Conservation (phyloP, 2,113 vertebrate genomes). For the Marcusenius ussheri region DNA sequence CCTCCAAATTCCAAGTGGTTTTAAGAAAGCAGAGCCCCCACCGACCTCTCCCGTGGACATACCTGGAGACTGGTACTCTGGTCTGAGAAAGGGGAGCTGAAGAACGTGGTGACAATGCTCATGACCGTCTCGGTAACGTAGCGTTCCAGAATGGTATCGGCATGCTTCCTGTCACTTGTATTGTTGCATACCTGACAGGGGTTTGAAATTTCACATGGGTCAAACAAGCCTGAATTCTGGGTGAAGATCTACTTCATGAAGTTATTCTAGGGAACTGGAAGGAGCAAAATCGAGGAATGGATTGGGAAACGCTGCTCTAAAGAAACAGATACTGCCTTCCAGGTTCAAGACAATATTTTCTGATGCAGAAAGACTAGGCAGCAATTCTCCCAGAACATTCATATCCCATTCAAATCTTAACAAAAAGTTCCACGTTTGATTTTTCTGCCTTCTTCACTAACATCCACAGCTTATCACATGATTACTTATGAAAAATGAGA, state of each 20-base stretch:
- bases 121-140: slow-evolving; percentile 97
- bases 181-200: slow-evolving; percentile 85
- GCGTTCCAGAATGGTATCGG: slow-evolving; percentile 81
- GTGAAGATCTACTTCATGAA: background rate
- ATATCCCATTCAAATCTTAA: background rate
- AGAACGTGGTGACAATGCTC: slow-evolving; percentile 97
- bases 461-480: background rate
- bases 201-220: background rate
- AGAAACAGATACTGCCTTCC: background rate
- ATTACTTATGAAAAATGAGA: background rate
- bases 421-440: background rate
- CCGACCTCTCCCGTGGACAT: slow-evolving; percentile 22
- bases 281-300: background rate
- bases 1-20: background rate
- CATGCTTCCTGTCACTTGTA: slow-evolving; percentile 90
- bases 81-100: slow-evolving; percentile 97
- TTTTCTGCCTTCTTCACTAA: background rate
- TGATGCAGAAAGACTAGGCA: background rate
- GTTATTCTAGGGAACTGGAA: background rate
- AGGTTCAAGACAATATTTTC: background rate
- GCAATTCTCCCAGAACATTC: background rate
- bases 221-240: background rate
- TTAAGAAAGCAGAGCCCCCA: background rate
- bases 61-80: slow-evolving; percentile 98
- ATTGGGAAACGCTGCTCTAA: background rate